A percentile compares a stretch with the other conserved stretches of the same genome.
Conservation (phyloP, 2,113 vertebrate species). For the Brachyistius frenatus region DNA sequence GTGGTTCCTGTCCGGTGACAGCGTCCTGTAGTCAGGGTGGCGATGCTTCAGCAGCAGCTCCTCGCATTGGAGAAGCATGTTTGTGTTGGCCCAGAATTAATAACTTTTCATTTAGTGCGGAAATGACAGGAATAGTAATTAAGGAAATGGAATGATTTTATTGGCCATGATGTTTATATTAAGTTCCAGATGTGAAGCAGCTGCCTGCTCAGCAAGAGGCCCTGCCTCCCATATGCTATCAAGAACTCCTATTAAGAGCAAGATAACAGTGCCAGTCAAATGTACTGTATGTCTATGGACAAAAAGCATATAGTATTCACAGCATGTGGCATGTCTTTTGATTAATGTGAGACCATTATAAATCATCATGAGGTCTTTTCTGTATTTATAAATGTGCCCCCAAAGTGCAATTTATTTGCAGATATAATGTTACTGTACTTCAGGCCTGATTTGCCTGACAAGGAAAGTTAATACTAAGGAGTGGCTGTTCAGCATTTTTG, state of each 20-base stretch:
- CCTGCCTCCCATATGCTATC: slow-evolving; percentile 68
- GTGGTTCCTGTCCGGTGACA: slow-evolving; percentile 78
- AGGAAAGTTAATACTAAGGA: slow-evolving; percentile 81
- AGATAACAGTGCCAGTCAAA: slow-evolving; percentile 65
- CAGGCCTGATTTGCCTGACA: slow-evolving; percentile 76
- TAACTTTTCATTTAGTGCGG: slow-evolving; percentile 86
- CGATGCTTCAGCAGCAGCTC: slow-evolving; percentile 72
- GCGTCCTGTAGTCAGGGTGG: slow-evolving; percentile 72
- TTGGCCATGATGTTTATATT: slow-evolving; percentile 88
- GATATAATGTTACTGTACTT: slow-evolving; percentile 78
- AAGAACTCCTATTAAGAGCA: slow-evolving; percentile 66
- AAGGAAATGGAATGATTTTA: slow-evolving; percentile 89
- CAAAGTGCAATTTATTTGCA: slow-evolving; percentile 76
- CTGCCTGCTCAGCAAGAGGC: slow-evolving; percentile 81
- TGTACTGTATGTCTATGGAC: slow-evolving; percentile 28
- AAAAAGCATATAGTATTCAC: slow-evolving; percentile 49
- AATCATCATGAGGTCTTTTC: slow-evolving; percentile 44
- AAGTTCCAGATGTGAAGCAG: slow-evolving; percentile 90
- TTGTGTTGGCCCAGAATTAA: slow-evolving; percentile 84
- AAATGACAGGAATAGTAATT: slow-evolving; percentile 91
- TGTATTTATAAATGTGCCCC: slow-evolving; percentile 70
- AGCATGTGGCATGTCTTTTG: slow-evolving; percentile 43
- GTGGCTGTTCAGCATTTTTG: slow-evolving; percentile 76
- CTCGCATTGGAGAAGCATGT: slow-evolving; percentile 76
- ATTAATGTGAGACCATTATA: slow-evolving; percentile 55